A percentile compares a stretch with the other conserved stretches of the same genome.
Conservation (phyloP, 2,113 vertebrate species). For the Aspidoscelis tigris region DNA sequence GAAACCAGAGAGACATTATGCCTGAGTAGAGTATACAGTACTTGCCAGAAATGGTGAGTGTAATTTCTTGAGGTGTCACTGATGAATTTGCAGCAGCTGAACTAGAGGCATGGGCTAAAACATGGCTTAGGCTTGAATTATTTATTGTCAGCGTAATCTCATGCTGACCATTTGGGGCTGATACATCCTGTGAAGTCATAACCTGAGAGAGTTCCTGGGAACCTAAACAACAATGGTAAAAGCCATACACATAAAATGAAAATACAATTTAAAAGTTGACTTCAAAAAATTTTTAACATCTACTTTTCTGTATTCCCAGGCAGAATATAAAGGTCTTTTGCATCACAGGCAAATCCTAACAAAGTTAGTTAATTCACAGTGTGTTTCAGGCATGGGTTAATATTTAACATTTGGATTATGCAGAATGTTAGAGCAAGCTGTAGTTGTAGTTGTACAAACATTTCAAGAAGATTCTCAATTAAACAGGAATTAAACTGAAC, state of each 20-base stretch:
- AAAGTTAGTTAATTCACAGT: too few species aligned
- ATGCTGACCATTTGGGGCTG: constrained; percentile 80
- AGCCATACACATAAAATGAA: too few species aligned
- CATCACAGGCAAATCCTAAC: too few species aligned
- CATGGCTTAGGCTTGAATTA: constrained; percentile 93
- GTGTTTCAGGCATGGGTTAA: not conserved
- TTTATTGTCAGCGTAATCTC: constrained; percentile 98
- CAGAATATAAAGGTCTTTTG: too few species aligned
- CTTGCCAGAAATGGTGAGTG: constrained; percentile 96
- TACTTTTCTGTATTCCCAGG: too few species aligned
- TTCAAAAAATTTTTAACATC: too few species aligned
- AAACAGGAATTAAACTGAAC: not conserved
- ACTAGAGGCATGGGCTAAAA: constrained; percentile 83
- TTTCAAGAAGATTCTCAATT: not conserved
- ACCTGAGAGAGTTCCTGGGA: constrained; percentile 90
- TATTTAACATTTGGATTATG: not conserved
- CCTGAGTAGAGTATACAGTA: constrained; percentile 38
- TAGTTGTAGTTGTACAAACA: not conserved
- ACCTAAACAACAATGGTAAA: constrained; percentile 69
- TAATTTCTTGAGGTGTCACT: constrained; percentile 91
- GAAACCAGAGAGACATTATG: not conserved
- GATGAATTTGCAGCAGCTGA: constrained; percentile 72
- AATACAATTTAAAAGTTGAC: too few species aligned
- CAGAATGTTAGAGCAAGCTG: not conserved
- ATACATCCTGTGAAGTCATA: constrained; percentile 83